A percentile compares a stretch with the other conserved stretches of the same genome.
phyloP scores from a whole-genome alignment of 1,140 invertebrate genomes.

The Periplaneta americana region DNA sequence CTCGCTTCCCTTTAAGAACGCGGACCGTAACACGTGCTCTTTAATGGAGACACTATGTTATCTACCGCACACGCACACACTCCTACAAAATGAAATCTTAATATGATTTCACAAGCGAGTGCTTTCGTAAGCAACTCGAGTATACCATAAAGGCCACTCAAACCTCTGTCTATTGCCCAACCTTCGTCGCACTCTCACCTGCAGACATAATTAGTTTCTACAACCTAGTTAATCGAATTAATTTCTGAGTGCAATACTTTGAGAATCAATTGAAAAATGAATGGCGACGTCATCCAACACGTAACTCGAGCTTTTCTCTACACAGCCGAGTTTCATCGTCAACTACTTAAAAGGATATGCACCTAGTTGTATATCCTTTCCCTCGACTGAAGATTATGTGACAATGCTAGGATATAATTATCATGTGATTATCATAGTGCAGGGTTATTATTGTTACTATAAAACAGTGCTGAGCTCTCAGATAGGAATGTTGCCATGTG shows the following conservation, averaged over 20 bases:
- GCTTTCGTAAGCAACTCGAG: not conserved
- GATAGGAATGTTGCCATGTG: too few relatives aligned
- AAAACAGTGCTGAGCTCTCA: too few relatives aligned
- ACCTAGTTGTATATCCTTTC: too few relatives aligned
- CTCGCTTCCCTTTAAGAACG: not conserved
- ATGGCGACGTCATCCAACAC: too few relatives aligned
- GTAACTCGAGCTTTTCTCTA: too few relatives aligned
- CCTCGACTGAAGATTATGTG: too few relatives aligned
- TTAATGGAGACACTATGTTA: not conserved
- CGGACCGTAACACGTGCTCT: not conserved
- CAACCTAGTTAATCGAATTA: not conserved
- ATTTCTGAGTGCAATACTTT: not conserved
- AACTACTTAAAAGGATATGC: too few relatives aligned
- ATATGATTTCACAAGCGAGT: not conserved
- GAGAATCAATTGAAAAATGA: not conserved
- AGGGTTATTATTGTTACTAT: too few relatives aligned
- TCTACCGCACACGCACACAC: not conserved
- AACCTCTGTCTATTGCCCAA: not conserved
- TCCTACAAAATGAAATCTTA: not conserved
- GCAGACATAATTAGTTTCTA: not conserved
- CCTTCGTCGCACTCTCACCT: not conserved
- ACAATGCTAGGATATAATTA: too few relatives aligned
- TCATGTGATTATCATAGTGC: too few relatives aligned
- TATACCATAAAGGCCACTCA: not conserved
- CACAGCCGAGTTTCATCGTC: too few relatives aligned